phyloP scores from a whole-genome alignment of 2,113 vertebrate species.

The Porphyrio hochstetteri region DNA sequence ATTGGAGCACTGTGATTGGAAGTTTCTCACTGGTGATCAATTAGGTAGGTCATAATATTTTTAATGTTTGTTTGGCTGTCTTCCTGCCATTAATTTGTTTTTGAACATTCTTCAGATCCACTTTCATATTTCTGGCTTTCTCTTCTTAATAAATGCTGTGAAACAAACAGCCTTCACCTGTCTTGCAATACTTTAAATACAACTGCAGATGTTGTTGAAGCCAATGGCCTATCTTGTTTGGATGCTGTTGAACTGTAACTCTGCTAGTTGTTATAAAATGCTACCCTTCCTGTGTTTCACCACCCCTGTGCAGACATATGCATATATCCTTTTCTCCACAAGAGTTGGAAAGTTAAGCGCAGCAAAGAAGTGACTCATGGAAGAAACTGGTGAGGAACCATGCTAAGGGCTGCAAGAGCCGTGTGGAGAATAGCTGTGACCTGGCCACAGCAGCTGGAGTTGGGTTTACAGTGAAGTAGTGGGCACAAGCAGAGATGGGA shows the following conservation, averaged over 20 bases:
- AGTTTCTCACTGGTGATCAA: neutral
- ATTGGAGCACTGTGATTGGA: neutral
- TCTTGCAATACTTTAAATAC: neutral
- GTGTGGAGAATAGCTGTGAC: neutral
- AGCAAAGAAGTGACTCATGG: neutral
- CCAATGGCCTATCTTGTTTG: neutral
- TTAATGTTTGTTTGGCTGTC: neutral
- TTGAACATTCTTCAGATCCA: neutral
- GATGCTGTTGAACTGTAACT: neutral
- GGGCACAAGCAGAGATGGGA: neutral
- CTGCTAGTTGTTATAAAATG: neutral
- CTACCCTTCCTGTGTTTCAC: neutral
- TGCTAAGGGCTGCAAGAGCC: neutral
- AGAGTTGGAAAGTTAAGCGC: neutral
- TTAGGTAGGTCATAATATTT: neutral
- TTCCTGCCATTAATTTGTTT: neutral
- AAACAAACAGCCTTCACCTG: neutral
- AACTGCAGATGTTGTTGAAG: neutral
- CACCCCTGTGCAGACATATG: neutral
- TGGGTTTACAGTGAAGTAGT: neutral
- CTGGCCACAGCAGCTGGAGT: neutral
- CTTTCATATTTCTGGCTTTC: neutral
- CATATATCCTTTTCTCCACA: neutral
- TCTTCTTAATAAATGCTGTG: neutral
- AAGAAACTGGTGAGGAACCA: neutral